These are phyloP conservation scores for Saguinus midas DNA, from an alignment of 2,113 vertebrate species.

Conservation along the genomic window DNA sequence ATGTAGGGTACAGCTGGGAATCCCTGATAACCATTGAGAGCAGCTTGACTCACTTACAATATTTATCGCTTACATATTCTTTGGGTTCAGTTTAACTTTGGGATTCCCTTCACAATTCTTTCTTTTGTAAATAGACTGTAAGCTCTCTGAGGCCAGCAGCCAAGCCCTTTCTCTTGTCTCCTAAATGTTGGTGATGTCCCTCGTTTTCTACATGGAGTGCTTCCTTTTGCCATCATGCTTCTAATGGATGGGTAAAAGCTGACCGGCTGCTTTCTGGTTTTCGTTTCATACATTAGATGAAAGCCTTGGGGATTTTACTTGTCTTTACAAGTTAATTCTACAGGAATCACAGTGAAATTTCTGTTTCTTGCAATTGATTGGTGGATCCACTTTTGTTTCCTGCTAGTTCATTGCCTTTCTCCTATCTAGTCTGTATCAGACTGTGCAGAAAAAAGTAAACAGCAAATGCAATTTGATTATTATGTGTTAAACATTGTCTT, in stretches of 20 bases:
- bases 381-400: neutral
- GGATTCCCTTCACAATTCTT: neutral
- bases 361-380: neutral
- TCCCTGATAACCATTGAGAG: no score
- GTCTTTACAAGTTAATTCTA: neutral
- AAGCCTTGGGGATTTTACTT: neutral
- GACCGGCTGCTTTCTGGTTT: neutral
- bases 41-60: neutral
- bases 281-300: neutral
- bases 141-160: neutral
- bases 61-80: neutral
- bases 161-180: neutral
- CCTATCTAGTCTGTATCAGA: neutral
- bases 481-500: neutral
- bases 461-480: neutral
- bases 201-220: fast-evolving
- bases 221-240: neutral
- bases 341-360: neutral
- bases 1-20: fast-evolving
- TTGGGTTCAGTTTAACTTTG: neutral
- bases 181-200: no score
- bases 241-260: neutral
- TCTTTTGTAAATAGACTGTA: neutral
- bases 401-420: neutral
- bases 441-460: neutral